These are phyloP conservation scores for Melanaphis sacchari DNA, from an alignment of 1,140 invertebrate genomes.

Conservation along the genomic window DNA sequence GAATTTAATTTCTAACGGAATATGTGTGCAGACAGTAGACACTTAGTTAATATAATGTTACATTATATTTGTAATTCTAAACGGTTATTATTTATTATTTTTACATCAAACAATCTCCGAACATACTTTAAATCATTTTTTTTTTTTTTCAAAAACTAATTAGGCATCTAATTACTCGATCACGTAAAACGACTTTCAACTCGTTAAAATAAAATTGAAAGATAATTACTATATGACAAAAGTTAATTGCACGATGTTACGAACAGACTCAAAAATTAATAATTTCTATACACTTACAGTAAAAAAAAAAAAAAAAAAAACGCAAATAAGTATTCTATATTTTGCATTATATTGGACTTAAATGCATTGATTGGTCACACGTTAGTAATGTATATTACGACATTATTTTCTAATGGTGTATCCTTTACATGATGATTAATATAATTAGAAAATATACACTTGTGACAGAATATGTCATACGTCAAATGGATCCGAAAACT, in stretches of 20 bases:
- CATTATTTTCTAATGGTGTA: not conserved
- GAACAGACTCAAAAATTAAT: not conserved
- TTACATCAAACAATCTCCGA: not conserved
- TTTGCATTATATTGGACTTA: not conserved
- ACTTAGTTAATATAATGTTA: not conserved
- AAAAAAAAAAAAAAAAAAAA: not conserved
- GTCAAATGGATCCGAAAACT: not conserved
- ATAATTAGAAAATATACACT: not conserved
- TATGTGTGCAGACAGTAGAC: not conserved
- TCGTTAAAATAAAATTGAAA: not conserved
- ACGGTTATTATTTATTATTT: not conserved
- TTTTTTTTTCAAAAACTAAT: not conserved
- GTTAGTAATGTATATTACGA: not conserved
- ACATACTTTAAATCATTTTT: not conserved
- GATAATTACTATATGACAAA: not conserved
- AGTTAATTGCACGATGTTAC: not conserved
- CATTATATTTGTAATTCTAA: not conserved
- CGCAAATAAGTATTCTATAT: not conserved
- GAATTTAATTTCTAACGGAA: not conserved
- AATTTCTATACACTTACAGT: not conserved
- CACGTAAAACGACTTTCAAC: not conserved
- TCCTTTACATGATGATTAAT: not conserved
- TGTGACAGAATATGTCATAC: not conserved
- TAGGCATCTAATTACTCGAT: not conserved
- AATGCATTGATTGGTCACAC: not conserved